Evolutionary conservation across 2,113 vertebrate species (phyloP).

Genomic region (Nothocercus nigrocapillus): DNA sequence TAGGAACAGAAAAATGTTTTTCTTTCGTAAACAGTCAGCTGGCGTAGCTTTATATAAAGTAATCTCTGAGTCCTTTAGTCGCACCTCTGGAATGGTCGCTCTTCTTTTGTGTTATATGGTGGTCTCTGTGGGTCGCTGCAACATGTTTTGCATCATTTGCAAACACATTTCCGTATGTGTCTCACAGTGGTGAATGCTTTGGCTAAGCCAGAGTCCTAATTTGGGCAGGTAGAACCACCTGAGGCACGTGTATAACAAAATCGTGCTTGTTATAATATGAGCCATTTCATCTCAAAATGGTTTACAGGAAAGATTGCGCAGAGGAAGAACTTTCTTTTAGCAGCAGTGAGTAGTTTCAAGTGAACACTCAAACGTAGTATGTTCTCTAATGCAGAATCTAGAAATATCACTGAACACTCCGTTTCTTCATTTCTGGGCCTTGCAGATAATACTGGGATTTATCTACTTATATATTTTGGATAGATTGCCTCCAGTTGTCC

Average conservation of each 20-base stretch:
- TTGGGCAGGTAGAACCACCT: background rate
- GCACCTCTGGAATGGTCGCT: background rate
- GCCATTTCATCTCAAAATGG: background rate
- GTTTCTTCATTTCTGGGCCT: background rate
- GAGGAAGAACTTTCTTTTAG: background rate
- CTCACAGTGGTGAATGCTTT: background rate
- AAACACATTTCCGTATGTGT: background rate
- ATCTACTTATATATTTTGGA: background rate
- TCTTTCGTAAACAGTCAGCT: background rate
- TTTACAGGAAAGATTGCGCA: background rate
- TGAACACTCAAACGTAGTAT: background rate
- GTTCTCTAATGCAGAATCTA: background rate
- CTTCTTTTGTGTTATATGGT: background rate
- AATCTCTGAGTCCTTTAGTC: background rate
- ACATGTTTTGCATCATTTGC: background rate
- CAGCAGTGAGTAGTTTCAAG: background rate
- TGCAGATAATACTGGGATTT: background rate
- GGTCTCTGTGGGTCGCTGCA: background rate
- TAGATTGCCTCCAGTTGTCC: background rate
- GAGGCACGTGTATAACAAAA: background rate
- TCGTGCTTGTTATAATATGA: background rate
- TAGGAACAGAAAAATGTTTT: background rate
- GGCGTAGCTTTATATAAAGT: background rate
- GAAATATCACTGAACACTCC: background rate
- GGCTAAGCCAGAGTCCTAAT: rapidly evolving